Percentiles rank a stretch among this genome's conserved stretches.
Conservation (phyloP, 2,797 vertebrate species). For the Coreius guichenoti region DNA sequence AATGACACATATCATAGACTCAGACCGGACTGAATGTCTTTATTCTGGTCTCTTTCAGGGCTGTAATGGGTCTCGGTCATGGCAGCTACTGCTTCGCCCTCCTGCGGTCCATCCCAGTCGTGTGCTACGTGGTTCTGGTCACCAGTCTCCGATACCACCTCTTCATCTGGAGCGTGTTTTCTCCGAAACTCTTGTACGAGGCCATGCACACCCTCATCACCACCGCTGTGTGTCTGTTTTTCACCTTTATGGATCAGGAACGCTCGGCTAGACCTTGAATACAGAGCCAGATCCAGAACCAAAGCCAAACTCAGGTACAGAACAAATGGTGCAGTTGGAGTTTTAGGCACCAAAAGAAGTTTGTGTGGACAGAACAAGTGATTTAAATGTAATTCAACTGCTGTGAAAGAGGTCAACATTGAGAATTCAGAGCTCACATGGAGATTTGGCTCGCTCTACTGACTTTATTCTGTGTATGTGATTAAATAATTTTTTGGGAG, state of each 20-base stretch:
- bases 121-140: slow-evolving; percentile 86
- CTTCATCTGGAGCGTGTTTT: slow-evolving; percentile 99
- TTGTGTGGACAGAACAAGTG: neutral
- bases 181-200: slow-evolving; percentile 94
- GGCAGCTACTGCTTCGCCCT: slow-evolving; percentile 92
- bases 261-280: slow-evolving; percentile 47
- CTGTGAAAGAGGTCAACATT: neutral
- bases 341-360: neutral
- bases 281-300: neutral
- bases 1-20: neutral
- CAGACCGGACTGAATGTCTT: neutral
- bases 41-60: slow-evolving; percentile 73
- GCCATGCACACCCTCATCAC: slow-evolving; percentile 87
- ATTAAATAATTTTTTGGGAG: slow-evolving; percentile 5
- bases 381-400: neutral
- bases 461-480: neutral
- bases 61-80: slow-evolving; percentile 80
- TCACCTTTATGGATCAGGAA: slow-evolving; percentile 87
- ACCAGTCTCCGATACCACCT: slow-evolving; percentile 91
- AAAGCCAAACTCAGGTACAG: slow-evolving; percentile 12
- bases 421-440: slow-evolving; percentile 31
- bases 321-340: neutral
- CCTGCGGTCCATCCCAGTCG: slow-evolving; percentile 84
- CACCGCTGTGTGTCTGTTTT: slow-evolving; percentile 82
- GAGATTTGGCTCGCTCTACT: neutral